These are phyloP conservation scores for Pogonocichla stellata DNA, from an alignment of 2,113 vertebrate genomes.

Conservation along the genomic window DNA sequence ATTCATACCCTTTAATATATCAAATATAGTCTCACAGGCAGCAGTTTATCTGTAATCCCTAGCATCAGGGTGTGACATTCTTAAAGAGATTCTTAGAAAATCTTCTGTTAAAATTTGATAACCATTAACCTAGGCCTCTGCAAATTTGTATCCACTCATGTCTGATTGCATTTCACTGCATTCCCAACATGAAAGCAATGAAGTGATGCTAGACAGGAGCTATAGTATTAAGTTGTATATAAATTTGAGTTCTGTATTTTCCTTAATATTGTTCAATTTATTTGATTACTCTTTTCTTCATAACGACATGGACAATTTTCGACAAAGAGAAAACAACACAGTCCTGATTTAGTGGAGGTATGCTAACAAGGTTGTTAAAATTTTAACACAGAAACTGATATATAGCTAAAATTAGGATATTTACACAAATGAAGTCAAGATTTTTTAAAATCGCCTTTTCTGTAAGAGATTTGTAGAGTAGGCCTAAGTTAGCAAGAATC, in stretches of 20 bases:
- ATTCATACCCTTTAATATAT: neutral
- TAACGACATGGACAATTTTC: neutral
- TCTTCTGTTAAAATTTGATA: constrained; percentile 38
- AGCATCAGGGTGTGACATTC: constrained; percentile 2
- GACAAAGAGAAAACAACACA: neutral
- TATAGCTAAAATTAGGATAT: neutral
- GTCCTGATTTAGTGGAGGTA: neutral
- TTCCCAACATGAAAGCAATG: neutral
- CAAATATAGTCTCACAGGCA: neutral
- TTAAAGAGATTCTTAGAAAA: neutral
- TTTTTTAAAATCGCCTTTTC: neutral
- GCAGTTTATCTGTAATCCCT: constrained; percentile 35
- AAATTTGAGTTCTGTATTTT: neutral
- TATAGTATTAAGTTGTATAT: neutral
- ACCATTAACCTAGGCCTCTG: constrained; percentile 4
- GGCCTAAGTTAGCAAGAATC: neutral
- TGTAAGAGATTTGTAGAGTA: neutral
- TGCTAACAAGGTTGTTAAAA: neutral
- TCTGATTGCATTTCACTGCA: constrained; percentile 13
- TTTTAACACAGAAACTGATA: neutral
- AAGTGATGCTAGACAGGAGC: neutral
- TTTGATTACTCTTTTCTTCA: neutral
- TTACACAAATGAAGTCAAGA: neutral
- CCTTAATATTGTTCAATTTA: neutral
- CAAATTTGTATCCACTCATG: neutral